phyloP scores from a whole-genome alignment of 2,888 invertebrate species.

The Doris montereyensis region DNA sequence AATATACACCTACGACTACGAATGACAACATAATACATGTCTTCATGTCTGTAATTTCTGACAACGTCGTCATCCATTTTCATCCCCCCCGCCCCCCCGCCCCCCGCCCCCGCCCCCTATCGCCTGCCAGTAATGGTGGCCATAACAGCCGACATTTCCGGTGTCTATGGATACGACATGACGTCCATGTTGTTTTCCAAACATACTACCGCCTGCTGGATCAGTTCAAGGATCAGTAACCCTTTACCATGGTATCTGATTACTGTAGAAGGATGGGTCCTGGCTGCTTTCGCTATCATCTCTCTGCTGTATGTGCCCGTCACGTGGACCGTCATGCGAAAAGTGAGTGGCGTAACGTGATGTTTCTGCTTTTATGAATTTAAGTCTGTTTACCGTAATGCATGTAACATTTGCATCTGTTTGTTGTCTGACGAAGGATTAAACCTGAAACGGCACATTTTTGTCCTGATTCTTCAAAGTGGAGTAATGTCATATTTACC shows the following conservation, averaged over 20 bases:
- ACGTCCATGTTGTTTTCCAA: conserved; percentile 40
- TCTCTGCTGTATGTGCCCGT: conserved; percentile 40
- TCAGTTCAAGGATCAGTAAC: conserved; percentile 46
- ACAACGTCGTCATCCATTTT: too few species aligned
- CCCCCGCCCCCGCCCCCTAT: too few species aligned
- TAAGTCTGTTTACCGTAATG: too few species aligned
- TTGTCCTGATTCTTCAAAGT: background rate
- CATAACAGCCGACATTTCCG: conserved; percentile 42
- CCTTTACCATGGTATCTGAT: conserved; percentile 44
- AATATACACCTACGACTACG: background rate
- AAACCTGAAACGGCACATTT: too few species aligned
- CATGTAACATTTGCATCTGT: background rate
- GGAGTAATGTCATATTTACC: too few species aligned
- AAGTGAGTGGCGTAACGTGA: conserved; percentile 22
- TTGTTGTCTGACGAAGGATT: too few species aligned
- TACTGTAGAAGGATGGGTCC: conserved; percentile 47
- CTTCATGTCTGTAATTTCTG: too few species aligned
- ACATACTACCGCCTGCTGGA: conserved; percentile 50
- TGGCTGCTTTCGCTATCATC: conserved; percentile 40
- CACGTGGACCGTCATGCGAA: conserved; percentile 29
- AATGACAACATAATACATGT: too few species aligned
- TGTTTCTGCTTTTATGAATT: too few species aligned
- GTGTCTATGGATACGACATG: conserved; percentile 49
- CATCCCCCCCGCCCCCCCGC: too few species aligned
- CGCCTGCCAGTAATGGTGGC: conserved; percentile 43